These are phyloP conservation scores for Engystomops pustulosus DNA, from an alignment of 2,113 vertebrate species.

Conservation along the genomic window DNA sequence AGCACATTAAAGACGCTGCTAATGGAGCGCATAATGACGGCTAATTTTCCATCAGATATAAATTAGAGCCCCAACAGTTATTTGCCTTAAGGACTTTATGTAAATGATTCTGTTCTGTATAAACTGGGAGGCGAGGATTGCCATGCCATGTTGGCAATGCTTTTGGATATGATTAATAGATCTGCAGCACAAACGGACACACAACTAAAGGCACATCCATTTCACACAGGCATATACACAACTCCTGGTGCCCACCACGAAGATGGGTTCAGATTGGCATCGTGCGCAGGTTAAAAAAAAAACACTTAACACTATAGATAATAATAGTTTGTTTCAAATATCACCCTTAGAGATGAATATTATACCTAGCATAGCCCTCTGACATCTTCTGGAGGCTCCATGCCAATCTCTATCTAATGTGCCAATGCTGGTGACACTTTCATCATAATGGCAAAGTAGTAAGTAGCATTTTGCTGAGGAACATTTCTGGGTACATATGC, in stretches of 20 bases:
- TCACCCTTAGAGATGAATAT: neutral
- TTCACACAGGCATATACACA: conserved; percentile 23
- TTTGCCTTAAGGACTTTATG: conserved; percentile 99
- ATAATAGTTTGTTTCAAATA: too few relatives aligned
- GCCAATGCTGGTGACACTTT: too few relatives aligned
- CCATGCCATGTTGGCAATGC: conserved; percentile 80
- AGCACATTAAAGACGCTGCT: conserved; percentile 99
- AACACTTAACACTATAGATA: neutral
- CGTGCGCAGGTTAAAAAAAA: neutral
- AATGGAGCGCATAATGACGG: conserved; percentile 99
- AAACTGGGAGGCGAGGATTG: conserved; percentile 87
- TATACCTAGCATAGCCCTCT: too few relatives aligned
- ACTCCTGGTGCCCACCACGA: neutral
- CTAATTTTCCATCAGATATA: conserved; percentile 99
- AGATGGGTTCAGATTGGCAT: neutral
- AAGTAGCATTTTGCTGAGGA: neutral
- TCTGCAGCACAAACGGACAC: conserved; percentile 82
- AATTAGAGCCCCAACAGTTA: conserved; percentile 99
- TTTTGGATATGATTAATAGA: conserved; percentile 87
- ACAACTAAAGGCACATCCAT: conserved; percentile 82
- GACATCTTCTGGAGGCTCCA: too few relatives aligned
- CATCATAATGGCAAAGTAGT: too few relatives aligned
- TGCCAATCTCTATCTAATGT: too few relatives aligned
- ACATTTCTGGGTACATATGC: neutral
- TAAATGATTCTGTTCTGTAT: conserved; percentile 99